Percentiles rank a stretch among this genome's conserved stretches.
These are phyloP conservation scores for Drosophila sucinea DNA, from an alignment of 1,140 invertebrate genomes.

Conservation along the genomic window DNA sequence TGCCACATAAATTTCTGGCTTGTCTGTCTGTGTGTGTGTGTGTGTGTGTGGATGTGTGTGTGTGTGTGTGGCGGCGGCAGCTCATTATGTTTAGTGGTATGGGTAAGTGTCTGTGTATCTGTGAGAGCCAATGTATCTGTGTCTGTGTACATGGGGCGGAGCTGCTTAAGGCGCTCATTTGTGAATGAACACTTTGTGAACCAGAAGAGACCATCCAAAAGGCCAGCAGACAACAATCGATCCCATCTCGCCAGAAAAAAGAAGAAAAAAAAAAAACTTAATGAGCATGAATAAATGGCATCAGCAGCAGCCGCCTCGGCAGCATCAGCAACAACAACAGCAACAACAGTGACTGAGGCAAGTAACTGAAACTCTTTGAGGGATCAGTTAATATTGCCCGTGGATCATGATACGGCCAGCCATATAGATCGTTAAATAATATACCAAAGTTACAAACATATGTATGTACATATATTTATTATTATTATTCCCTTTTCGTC, in stretches of 20 bases:
- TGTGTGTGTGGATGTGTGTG: slow-evolving; percentile 10
- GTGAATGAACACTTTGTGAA: slow-evolving; percentile 80
- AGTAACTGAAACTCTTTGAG: slow-evolving; percentile 29
- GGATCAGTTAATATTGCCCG: slow-evolving; percentile 33
- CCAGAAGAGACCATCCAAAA: slow-evolving; percentile 42
- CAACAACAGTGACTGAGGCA: slow-evolving; percentile 17
- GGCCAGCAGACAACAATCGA: slow-evolving; percentile 48
- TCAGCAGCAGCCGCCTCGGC: slow-evolving; percentile 33
- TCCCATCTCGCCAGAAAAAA: slow-evolving; percentile 41
- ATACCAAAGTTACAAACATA: not conserved
- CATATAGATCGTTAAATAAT: slow-evolving; percentile 16
- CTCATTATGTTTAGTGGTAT: slow-evolving; percentile 61
- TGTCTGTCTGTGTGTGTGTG: slow-evolving; percentile 45
- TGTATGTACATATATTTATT: not conserved
- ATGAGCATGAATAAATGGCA: slow-evolving; percentile 81
- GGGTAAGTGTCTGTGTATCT: slow-evolving; percentile 30
- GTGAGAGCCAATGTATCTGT: slow-evolving; percentile 30
- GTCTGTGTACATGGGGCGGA: slow-evolving; percentile 71
- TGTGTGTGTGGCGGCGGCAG: slow-evolving; percentile 30
- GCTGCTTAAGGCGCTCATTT: slow-evolving; percentile 82
- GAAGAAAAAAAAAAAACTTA: slow-evolving; percentile 57
- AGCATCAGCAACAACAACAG: slow-evolving; percentile 32
- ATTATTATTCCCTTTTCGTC: slow-evolving; percentile 9
- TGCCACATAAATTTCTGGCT: slow-evolving; percentile 71
- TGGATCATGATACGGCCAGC: slow-evolving; percentile 28